Evolutionary conservation across 1,140 invertebrate genomes (phyloP), one percentile per base, ranked within the genome.

Genomic region (Oedothorax gibbosus): DNA sequence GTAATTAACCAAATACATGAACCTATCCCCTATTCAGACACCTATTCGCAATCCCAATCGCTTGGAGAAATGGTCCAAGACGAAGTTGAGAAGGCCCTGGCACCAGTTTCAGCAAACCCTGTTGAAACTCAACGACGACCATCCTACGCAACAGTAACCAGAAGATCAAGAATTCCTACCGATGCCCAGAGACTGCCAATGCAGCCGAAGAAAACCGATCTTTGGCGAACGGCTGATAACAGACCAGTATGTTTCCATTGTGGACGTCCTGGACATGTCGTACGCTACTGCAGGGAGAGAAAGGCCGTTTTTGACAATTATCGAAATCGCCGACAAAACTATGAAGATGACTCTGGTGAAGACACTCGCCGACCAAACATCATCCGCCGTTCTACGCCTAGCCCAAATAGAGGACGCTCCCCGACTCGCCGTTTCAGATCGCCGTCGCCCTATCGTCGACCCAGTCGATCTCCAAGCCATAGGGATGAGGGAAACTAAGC

Each of bases 401-500:
- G 51, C 68, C 50, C 18, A n/a, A 14, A 3, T 68, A 14, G 7
- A 50, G 9, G 15, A 8, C 65, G 20, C 49, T 69, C 53, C 11
- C 15, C 66, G 20, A 60, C 21, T 9, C 15, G 21, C 20, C 21
- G 21, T 20, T 69, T 71, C 12, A 69, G 54, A 71, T 80, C 53
- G 9, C 78, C 35, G 8, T 49, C 66, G 7, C 78, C n/a, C 0
- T 57, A 60, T 51, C 20, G 20, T 12, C 20, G 54, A 57, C 50
- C 66, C 65, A 51, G 66, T 60, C 53, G 7, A 21, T 80, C 54
- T 35, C 64, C 76, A 21, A 35, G 20, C 10, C 50, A 6, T 53
- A 62, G 14, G 11, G 12, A 62, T 18, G 75, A 79, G 62, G 77
- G 53, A 68, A 79, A 56, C 64, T 49, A 21, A 79, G 7, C 18